Percentiles rank a stretch among this genome's conserved stretches.
These are phyloP conservation scores for Neoarius graeffei DNA, from an alignment of 2,113 vertebrate genomes.

Conservation along the genomic window DNA sequence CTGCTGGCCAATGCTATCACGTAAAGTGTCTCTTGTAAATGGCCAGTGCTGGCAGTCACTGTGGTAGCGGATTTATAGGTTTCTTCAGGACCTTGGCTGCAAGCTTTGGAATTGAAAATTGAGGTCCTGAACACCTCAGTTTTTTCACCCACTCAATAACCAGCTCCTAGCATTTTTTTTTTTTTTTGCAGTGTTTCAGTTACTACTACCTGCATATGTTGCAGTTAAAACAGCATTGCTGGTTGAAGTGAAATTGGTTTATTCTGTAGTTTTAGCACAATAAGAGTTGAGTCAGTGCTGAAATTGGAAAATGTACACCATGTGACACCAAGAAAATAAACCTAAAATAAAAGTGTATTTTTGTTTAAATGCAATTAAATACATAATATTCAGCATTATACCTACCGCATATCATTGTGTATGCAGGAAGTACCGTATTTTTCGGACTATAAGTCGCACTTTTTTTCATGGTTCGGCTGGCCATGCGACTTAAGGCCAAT, in stretches of 20 bases:
- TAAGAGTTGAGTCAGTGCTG: constrained; percentile 14
- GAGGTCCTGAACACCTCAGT: background rate
- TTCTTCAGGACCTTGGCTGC: constrained; percentile 2
- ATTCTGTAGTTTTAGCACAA: background rate
- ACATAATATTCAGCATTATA: background rate
- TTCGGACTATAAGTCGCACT: too few relatives aligned
- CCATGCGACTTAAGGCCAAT: too few relatives aligned
- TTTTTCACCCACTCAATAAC: background rate
- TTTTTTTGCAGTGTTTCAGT: constrained; percentile 9
- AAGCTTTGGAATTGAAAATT: background rate
- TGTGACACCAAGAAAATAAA: background rate
- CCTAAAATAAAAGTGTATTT: background rate
- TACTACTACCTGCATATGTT: constrained; percentile 4
- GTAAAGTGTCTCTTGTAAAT: constrained; percentile 15
- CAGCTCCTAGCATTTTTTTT: background rate
- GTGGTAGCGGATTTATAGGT: background rate
- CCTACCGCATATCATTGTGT: background rate
- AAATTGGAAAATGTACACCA: background rate
- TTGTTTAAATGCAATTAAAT: too few relatives aligned
- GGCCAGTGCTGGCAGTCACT: background rate
- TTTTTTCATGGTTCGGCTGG: too few relatives aligned
- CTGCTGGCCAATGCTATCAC: background rate
- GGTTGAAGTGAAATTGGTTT: constrained; percentile 10
- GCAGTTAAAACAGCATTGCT: constrained; percentile 31
- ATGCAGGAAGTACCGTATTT: background rate